These are phyloP conservation scores for Myotis myotis DNA, from an alignment of 2,797 vertebrate genomes.

Conservation along the genomic window DNA sequence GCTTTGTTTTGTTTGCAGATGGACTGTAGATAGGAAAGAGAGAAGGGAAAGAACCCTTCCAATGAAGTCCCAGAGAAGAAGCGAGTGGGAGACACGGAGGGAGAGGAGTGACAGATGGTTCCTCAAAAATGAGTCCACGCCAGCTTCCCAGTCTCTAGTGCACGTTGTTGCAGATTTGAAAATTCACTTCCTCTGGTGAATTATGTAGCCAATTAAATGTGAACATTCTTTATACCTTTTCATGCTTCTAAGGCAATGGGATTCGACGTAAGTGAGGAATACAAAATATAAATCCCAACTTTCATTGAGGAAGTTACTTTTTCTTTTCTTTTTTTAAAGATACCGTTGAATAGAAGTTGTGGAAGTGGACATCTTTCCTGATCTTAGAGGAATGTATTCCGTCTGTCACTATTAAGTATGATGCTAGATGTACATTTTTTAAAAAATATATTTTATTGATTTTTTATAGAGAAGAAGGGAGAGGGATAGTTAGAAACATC, in stretches of 20 bases:
- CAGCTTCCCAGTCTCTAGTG: background rate
- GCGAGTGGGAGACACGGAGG: no score
- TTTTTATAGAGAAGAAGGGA: no score
- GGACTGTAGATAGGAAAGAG: background rate
- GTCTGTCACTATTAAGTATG: background rate
- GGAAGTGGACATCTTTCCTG: background rate
- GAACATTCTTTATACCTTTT: background rate
- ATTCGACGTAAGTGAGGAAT: background rate
- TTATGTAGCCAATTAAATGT: background rate
- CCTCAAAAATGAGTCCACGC: accelerated
- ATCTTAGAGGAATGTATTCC: background rate
- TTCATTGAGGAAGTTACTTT: background rate
- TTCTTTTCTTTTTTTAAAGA: background rate
- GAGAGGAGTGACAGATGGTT: background rate
- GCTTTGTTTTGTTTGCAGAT: background rate
- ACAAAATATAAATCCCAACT: background rate
- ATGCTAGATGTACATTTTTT: background rate
- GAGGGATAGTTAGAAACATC: no score
- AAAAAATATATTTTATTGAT: background rate
- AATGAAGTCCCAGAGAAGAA: background rate
- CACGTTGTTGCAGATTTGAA: background rate
- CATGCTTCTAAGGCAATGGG: background rate
- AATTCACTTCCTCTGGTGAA: background rate
- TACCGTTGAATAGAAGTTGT: background rate
- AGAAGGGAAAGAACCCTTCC: background rate